A percentile compares a stretch with the other conserved stretches of the same genome.
These are phyloP conservation scores for Solenodon paradoxus DNA, from an alignment of 2,113 vertebrate genomes.

Conservation along the genomic window DNA sequence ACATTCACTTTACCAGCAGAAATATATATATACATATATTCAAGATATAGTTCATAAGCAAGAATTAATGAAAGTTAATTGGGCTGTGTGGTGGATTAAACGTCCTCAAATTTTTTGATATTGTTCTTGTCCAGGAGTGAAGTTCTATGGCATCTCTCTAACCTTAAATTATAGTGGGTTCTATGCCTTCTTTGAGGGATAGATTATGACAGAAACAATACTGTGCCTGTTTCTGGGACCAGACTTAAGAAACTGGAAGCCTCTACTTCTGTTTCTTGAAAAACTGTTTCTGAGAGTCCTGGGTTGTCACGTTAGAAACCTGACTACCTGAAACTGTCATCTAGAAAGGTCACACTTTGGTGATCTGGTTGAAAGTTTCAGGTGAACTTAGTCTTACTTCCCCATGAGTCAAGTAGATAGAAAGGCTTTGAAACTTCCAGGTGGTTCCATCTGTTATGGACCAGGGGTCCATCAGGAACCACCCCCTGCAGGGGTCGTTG, in stretches of 20 bases:
- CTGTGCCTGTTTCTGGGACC: background rate
- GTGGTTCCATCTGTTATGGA: no score
- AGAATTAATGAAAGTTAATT: background rate
- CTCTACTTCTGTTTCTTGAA: conserved; percentile 5
- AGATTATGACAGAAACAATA: background rate
- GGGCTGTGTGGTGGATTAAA: background rate
- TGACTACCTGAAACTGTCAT: background rate
- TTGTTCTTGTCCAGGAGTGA: background rate
- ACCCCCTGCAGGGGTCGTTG: no score
- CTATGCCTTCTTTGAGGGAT: background rate
- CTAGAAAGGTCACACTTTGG: background rate
- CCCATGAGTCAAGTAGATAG: background rate
- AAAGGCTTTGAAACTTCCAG: no score
- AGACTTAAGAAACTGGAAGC: background rate
- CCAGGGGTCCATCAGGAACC: no score
- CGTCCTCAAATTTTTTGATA: background rate
- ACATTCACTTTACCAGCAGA: no score
- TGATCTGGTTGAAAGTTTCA: background rate
- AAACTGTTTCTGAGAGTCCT: background rate
- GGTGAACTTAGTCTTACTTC: background rate
- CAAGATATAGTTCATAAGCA: background rate
- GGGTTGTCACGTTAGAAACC: background rate
- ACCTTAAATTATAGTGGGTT: background rate
- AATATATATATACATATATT: no score
- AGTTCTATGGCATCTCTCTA: background rate